Conservation (phyloP, 2,113 vertebrate species). For the Herpailurus yagouaroundi region DNA sequence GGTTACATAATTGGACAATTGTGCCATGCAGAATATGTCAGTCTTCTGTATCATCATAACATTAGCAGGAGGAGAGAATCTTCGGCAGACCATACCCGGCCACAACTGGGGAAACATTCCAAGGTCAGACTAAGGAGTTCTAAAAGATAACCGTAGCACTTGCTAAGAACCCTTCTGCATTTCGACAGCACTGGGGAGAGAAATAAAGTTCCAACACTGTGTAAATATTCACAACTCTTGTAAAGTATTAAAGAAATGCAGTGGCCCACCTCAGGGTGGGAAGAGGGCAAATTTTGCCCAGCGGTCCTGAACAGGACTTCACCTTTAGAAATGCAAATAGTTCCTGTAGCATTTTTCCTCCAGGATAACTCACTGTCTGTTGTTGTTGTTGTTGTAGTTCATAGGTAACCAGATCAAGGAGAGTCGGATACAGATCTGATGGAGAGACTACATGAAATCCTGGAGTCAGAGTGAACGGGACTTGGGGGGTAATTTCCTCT, state of each 20-base stretch:
- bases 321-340: neutral
- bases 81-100: neutral
- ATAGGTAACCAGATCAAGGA: neutral
- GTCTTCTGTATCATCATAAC: neutral
- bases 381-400: neutral
- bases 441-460: neutral
- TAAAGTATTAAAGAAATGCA: neutral
- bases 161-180: neutral
- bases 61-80: neutral
- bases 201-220: neutral
- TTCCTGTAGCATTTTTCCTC: neutral
- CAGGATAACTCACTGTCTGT: neutral
- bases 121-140: neutral
- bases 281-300: too few relatives aligned
- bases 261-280: accelerated
- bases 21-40: too few relatives aligned
- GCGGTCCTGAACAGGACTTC: neutral
- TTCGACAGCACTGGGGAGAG: neutral
- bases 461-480: neutral
- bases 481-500: neutral
- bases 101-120: neutral
- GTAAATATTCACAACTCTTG: neutral
- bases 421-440: neutral
- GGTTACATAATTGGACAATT: neutral
- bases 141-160: neutral